A percentile compares a stretch with the other conserved stretches of the same genome.
phyloP scores from a whole-genome alignment of 2,888 invertebrate species.

The Macrostomum cliftonense region DNA sequence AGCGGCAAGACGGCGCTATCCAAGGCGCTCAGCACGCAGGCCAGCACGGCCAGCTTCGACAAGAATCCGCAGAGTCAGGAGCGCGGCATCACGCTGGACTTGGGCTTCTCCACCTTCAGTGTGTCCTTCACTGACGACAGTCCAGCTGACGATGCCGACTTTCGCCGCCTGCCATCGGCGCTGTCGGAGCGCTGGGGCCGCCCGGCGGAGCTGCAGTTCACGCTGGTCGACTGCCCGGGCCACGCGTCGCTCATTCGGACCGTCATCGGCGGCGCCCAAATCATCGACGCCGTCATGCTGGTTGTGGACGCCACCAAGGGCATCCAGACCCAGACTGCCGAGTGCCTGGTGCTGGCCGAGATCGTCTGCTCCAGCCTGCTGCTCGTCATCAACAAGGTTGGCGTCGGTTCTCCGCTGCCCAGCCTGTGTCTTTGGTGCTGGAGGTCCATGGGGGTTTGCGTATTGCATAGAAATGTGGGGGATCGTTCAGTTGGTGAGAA shows the following conservation, averaged over 20 bases:
- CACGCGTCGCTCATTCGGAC: slow-evolving; percentile 56
- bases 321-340: slow-evolving; percentile 57
- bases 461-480: too few species aligned
- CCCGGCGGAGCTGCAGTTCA: slow-evolving; percentile 44
- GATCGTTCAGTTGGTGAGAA: too few species aligned
- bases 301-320: slow-evolving; percentile 54
- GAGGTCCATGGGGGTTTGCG: too few species aligned
- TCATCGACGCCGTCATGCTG: slow-evolving; percentile 52
- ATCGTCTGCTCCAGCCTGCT: slow-evolving; percentile 47
- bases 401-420: too few species aligned
- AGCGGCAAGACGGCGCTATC: slow-evolving; percentile 55
- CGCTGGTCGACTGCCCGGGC: slow-evolving; percentile 58
- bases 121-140: slow-evolving; percentile 30
- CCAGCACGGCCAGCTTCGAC: slow-evolving; percentile 56
- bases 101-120: slow-evolving; percentile 51
- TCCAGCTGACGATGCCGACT: slow-evolving; percentile 17
- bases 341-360: slow-evolving; percentile 54
- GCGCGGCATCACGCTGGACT: slow-evolving; percentile 54
- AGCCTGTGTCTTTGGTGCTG: too few species aligned
- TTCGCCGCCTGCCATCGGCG: slow-evolving; percentile 15
- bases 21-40: slow-evolving; percentile 47
- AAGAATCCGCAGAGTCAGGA: slow-evolving; percentile 54
- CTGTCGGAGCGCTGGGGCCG: not conserved
- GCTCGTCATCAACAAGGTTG: slow-evolving; percentile 51
- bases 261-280: slow-evolving; percentile 52